Evolutionary conservation across 2,113 vertebrate species (phyloP), one percentile per base, ranked within the genome.

Genomic region (Anser cygnoides): DNA sequence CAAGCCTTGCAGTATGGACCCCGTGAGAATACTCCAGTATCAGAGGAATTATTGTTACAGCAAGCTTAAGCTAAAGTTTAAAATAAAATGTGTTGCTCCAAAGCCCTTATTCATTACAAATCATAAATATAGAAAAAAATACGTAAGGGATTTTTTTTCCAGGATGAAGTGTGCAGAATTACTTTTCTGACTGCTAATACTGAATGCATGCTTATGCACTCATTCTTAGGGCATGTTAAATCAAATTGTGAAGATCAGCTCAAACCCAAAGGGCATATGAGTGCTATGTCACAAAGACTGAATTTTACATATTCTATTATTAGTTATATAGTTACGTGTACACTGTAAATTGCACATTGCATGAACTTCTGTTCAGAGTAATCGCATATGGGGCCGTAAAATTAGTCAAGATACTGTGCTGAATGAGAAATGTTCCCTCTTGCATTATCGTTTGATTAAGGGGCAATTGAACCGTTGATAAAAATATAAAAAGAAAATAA

Each of bases 361-460:
- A 33, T 90, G 87, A 95, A 95, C 91, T 95, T 87, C 50, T 93
- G 78, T 81, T 95, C 87, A 23, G 59, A 84, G 35, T 25, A 75
- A 85, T 94, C 89, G 73, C 91, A 91, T 90, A 67, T 61, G 93
- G 81, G 87, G 74, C 78, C 54, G 81, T 71, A 78, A 96, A 96
- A 95, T 97, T 86, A 96, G 91, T 78, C 61, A 87, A 84, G 77
- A 97, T 84, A 90, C 55, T 90, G 77, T 83, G 85, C 86, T 95
- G 90, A 90, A 77, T 92, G 82, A 75, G 73, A 91, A 88, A 85
- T 77, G 93, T 91, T 84, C 90, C 94, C 95, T 89, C 89, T 66
- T 95, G 92, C 92, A 92, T 97, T 97, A 78, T 93, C 66, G 91
- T 91, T 90, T 92, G 90, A 95, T 95, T 91, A 94, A 92, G 95